phyloP scores from a whole-genome alignment of 1,140 invertebrate genomes.

The Plectus sambesii region DNA sequence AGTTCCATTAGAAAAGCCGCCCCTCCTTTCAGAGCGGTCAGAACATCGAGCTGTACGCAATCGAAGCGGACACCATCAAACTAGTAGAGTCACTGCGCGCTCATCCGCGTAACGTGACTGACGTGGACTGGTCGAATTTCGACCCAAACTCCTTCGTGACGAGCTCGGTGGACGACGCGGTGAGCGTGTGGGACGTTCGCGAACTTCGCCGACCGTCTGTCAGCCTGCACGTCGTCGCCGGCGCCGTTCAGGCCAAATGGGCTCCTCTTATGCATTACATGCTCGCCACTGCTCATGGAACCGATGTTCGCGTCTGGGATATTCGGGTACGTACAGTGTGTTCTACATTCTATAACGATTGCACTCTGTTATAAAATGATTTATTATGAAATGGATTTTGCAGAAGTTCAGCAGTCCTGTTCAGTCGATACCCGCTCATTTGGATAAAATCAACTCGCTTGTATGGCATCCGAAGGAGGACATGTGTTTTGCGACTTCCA shows the following conservation, averaged over 20 bases:
- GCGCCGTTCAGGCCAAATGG: neutral
- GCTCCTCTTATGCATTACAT: neutral
- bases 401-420: neutral
- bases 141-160: neutral
- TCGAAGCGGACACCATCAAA: neutral
- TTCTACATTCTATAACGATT: no score
- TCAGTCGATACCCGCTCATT: conserved; percentile 1
- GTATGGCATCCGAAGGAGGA: neutral
- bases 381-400: neutral
- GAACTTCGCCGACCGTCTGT: neutral
- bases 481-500: neutral
- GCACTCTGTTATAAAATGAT: no score
- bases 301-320: neutral
- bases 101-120: neutral
- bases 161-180: neutral
- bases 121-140: neutral
- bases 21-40: neutral
- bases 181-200: neutral
- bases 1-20: neutral
- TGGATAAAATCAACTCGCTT: neutral
- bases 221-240: neutral
- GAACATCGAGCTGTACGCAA: neutral
- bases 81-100: neutral
- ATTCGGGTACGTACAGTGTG: neutral
- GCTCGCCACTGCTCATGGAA: neutral